Evolutionary conservation across 1,140 invertebrate species (phyloP).

Genomic region (Pseudomyrmex cubaensis): DNA sequence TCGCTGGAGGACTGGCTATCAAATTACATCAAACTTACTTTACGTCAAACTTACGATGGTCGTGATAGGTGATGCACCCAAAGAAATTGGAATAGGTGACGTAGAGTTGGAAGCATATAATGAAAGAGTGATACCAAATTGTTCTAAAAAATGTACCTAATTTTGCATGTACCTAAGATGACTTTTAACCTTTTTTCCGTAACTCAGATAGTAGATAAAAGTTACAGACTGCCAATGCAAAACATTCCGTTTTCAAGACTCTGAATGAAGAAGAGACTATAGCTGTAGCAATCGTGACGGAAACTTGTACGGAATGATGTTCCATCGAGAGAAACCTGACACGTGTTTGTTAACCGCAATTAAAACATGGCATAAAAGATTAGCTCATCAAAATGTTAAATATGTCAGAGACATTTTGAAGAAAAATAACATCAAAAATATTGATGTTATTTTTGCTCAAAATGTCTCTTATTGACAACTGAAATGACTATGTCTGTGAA

Average conservation of each 20-base stretch:
- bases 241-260: constrained; percentile 35
- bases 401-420: no score
- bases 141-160: constrained; percentile 66
- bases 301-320: constrained; percentile 29
- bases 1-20: constrained; percentile 48
- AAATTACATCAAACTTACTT: constrained; percentile 37
- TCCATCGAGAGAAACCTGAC: neutral
- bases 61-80: constrained; percentile 62
- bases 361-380: constrained; percentile 78
- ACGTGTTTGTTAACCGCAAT: no score
- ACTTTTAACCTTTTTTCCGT: constrained; percentile 81
- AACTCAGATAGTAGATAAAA: constrained; percentile 73
- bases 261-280: constrained; percentile 10
- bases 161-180: constrained; percentile 78
- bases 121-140: constrained; percentile 63
- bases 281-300: neutral
- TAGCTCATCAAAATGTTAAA: constrained; percentile 76
- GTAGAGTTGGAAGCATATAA: constrained; percentile 65
- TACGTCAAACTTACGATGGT: constrained; percentile 39
- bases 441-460: no score
- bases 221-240: neutral
- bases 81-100: constrained; percentile 63
- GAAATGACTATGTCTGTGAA: constrained; percentile 70
- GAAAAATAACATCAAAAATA: neutral
- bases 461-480: neutral